Evolutionary conservation across 2,797 vertebrate species (phyloP).

Genomic region (Naso thynnoides): DNA sequence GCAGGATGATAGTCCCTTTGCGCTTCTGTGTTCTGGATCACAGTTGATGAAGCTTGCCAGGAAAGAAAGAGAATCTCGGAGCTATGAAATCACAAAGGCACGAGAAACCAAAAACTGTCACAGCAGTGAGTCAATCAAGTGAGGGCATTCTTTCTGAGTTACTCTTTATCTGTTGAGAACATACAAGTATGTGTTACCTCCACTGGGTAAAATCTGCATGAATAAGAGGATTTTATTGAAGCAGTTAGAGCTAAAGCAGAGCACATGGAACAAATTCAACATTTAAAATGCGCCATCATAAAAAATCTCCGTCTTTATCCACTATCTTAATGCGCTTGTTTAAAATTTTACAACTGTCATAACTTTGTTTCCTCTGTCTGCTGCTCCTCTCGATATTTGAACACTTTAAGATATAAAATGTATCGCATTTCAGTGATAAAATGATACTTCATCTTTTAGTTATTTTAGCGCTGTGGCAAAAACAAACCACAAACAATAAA

Average conservation of each 20-base stretch:
- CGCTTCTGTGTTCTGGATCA: background rate
- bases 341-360: constrained; percentile 10
- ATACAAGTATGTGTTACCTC: background rate
- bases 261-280: background rate
- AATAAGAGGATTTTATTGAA: constrained; percentile 9
- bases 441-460: background rate
- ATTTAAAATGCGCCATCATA: background rate
- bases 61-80: constrained; percentile 42
- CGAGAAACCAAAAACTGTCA: constrained; percentile 17
- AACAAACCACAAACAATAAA: constrained; percentile 19
- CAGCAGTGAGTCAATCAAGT: constrained; percentile 22
- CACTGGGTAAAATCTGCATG: background rate
- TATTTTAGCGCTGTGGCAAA: background rate
- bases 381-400: background rate
- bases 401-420: background rate
- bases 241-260: background rate
- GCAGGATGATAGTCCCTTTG: constrained; percentile 14
- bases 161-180: constrained; percentile 15
- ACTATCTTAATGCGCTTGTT: constrained; percentile 3
- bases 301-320: background rate
- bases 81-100: constrained; percentile 30
- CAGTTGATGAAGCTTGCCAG: constrained; percentile 6
- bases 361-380: background rate
- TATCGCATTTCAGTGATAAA: background rate
- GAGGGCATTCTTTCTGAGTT: background rate